phyloP scores from a whole-genome alignment of 2,888 invertebrate species.

The Alentia gelatinosa region DNA sequence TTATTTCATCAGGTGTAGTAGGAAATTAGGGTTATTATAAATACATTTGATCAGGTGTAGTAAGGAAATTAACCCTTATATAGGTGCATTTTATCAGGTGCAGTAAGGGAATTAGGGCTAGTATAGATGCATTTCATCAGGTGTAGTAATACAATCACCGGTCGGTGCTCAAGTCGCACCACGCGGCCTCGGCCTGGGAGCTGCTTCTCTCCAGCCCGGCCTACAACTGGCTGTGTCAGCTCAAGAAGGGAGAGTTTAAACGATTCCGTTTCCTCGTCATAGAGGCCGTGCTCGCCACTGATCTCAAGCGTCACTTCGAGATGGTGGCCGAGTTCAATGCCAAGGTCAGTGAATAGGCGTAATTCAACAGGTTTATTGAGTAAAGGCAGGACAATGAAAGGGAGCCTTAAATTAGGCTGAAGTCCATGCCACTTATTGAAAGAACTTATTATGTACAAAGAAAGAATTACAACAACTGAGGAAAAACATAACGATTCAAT shows the following conservation, averaged over 20 bases:
- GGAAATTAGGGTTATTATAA: not conserved
- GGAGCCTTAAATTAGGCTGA: no score
- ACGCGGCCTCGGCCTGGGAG: slow-evolving; percentile 84
- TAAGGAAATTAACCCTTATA: not conserved
- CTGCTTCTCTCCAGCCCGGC: slow-evolving; percentile 82
- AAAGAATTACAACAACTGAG: no score
- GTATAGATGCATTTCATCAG: no score
- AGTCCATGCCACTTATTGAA: no score
- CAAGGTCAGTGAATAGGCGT: slow-evolving; percentile 79
- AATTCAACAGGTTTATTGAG: not conserved
- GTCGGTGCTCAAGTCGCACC: slow-evolving; percentile 84
- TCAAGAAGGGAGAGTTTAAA: slow-evolving; percentile 84
- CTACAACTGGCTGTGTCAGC: slow-evolving; percentile 82
- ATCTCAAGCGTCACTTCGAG: slow-evolving; percentile 84
- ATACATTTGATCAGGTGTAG: not conserved
- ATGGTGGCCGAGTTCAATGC: slow-evolving; percentile 84
- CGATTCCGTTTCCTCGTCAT: slow-evolving; percentile 84
- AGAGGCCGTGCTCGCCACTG: slow-evolving; percentile 84
- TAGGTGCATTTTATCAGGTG: not conserved
- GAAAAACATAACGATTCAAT: no score
- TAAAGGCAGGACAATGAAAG: no score
- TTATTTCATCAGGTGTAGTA: no score
- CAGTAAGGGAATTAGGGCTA: not conserved
- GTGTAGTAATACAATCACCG: slow-evolving; percentile 85
- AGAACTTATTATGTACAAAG: no score